phyloP scores from a whole-genome alignment of 1,140 invertebrate species.

The Nasonia giraulti region DNA sequence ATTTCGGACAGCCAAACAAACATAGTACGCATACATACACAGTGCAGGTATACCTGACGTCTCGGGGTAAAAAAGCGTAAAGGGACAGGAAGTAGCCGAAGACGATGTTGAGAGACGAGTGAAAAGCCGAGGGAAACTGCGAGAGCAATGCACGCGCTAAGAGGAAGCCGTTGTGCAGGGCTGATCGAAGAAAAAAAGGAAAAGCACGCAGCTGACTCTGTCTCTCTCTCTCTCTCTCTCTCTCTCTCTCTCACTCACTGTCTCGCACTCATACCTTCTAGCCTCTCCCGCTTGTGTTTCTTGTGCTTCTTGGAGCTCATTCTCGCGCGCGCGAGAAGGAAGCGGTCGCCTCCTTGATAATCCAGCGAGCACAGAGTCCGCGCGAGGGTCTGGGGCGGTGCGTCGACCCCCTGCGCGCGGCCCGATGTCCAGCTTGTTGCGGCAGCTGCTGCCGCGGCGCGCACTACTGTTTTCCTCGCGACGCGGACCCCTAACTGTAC shows the following conservation, averaged over 20 bases:
- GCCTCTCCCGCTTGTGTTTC: conserved; percentile 82
- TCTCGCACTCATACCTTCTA: conserved; percentile 75
- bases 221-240: background rate
- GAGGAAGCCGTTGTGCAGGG: too few species aligned
- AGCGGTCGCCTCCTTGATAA: background rate
- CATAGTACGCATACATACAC: too few species aligned
- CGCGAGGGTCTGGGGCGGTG: background rate
- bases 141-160: too few species aligned
- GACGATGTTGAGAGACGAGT: background rate
- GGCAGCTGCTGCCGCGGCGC: background rate
- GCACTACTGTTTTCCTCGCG: background rate
- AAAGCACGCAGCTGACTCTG: background rate
- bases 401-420: background rate
- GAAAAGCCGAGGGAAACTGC: background rate
- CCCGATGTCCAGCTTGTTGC: background rate
- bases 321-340: background rate
- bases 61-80: too few species aligned
- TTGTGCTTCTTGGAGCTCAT: conserved; percentile 82
- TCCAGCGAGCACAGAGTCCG: background rate
- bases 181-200: background rate
- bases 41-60: too few species aligned
- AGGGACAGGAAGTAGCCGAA: too few species aligned
- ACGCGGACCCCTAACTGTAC: background rate
- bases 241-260: conserved; percentile 36
- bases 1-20: too few species aligned